Percentiles rank a stretch among this genome's conserved stretches.
phyloP scores from a whole-genome alignment of 2,888 invertebrate species.

The Eupithecia insigniata region DNA sequence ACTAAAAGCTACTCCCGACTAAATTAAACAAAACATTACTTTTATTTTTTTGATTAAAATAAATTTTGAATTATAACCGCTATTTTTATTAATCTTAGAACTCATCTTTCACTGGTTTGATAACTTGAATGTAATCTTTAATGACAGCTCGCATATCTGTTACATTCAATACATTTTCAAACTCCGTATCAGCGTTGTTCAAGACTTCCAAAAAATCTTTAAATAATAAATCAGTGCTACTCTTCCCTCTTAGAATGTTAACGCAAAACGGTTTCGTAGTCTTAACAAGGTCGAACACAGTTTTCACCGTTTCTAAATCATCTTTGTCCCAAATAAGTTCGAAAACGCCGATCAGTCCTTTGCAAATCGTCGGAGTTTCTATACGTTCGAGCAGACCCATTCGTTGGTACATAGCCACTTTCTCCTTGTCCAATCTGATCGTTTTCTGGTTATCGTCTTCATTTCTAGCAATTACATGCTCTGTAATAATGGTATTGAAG shows the following conservation, averaged over 20 bases:
- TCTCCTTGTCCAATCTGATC: slow-evolving; percentile 52
- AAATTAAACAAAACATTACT: no score
- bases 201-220: slow-evolving; percentile 53
- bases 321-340: slow-evolving; percentile 49
- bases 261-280: slow-evolving; percentile 64
- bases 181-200: slow-evolving; percentile 46
- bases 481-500: slow-evolving; percentile 68
- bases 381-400: slow-evolving; percentile 70
- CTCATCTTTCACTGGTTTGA: slow-evolving; percentile 55
- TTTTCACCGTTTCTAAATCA: slow-evolving; percentile 47
- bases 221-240: slow-evolving; percentile 56
- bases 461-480: slow-evolving; percentile 60
- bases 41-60: no score
- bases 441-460: slow-evolving; percentile 42
- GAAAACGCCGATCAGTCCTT: slow-evolving; percentile 66
- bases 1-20: not conserved
- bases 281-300: slow-evolving; percentile 46
- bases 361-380: slow-evolving; percentile 60
- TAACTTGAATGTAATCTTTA: slow-evolving; percentile 50
- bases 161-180: slow-evolving; percentile 51
- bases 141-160: slow-evolving; percentile 52
- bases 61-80: not conserved
- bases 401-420: slow-evolving; percentile 58
- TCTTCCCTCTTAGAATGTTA: slow-evolving; percentile 53
- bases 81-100: slow-evolving; percentile 40